Percentiles rank a stretch among this genome's conserved stretches.
Conservation (phyloP, 2,113 vertebrate genomes). For the Mustela lutreola region DNA sequence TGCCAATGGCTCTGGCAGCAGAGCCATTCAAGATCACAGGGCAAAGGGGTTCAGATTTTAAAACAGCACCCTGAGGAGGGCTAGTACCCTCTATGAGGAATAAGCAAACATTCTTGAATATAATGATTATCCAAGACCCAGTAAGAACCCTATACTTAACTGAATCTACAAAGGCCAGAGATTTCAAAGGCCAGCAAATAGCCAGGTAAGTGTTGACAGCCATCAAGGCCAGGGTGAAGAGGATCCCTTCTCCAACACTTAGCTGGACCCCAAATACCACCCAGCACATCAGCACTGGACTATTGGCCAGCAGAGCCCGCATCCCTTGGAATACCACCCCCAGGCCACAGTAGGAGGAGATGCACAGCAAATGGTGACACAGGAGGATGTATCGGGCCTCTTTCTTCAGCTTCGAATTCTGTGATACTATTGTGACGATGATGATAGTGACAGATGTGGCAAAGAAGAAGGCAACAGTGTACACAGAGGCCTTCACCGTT, state of each 20-base stretch:
- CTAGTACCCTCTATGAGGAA: slow-evolving; percentile 52
- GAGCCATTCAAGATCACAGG: slow-evolving; percentile 59
- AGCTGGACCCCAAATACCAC: slow-evolving; percentile 84
- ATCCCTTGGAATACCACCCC: slow-evolving; percentile 75
- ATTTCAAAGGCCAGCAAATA: slow-evolving; percentile 81
- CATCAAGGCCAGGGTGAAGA: slow-evolving; percentile 85
- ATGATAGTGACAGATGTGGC: slow-evolving; percentile 72
- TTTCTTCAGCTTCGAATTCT: slow-evolving; percentile 73
- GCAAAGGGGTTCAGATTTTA: slow-evolving; percentile 58
- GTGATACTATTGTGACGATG: slow-evolving; percentile 69
- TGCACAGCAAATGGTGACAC: slow-evolving; percentile 82
- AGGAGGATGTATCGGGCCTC: slow-evolving; percentile 79
- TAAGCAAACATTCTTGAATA: slow-evolving; percentile 70
- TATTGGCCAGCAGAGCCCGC: slow-evolving; percentile 54
- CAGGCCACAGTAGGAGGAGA: slow-evolving; percentile 80
- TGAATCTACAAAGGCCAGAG: neutral
- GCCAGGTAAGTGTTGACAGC: slow-evolving; percentile 79
- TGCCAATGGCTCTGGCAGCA: slow-evolving; percentile 27
- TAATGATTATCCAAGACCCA: slow-evolving; percentile 36
- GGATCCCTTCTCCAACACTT: slow-evolving; percentile 80
- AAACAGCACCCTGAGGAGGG: neutral
- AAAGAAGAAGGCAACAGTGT: slow-evolving; percentile 78
- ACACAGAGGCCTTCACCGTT: slow-evolving; percentile 78
- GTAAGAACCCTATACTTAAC: slow-evolving; percentile 61
- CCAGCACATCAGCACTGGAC: slow-evolving; percentile 76